Base-by-base conservation (phyloP, 2,113 vertebrate species). In the Prochilodus magdalenae region DNA sequence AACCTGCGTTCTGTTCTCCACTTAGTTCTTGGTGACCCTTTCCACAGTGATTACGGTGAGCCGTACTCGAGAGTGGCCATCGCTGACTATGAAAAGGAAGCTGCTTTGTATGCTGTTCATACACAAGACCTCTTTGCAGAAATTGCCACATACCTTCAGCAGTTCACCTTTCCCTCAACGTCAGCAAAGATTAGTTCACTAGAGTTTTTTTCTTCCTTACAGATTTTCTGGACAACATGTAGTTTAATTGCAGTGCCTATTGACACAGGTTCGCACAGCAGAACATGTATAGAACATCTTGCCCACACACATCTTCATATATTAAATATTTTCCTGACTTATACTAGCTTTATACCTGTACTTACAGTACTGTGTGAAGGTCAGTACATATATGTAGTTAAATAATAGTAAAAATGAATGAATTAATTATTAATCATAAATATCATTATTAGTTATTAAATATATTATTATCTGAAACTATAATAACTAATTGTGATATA, bases 1-100 rank as follows among this genome's bases (percentile, higher is more conserved):
- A 70, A 29, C 22, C 22, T 51, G 62, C 4, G 53, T 77, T 53
- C 30, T 53, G 12, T 20, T 27, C 66, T 70, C 66, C 4, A 62
- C 51, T 80, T 81, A 73, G 27, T 71, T 78, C 55, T 30, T 36
- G 49, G 51, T 70, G 66, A 57, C 51, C 51, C n/a, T 70, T 40
- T 40, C 12, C 29, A 13, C 70, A 57, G 66, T 26, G 63, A 78
- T 78, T 78, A 69, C 63, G 55, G 29, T 63, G 36, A 76, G 16
- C 24, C 29, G 5, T 26, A 63, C 74, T 40, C 63, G 36, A 63
- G 59, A 66, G 26, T 66, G 33, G 65, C 65, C 51, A 79, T 63
- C 13, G 1, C 24, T 63, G 60, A 51, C 26, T 67, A 69, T 70
- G 53, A 79, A 27, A 30, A 79, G 51, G 24, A 70, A 59, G 69